A percentile compares a stretch with the other conserved stretches of the same genome.
phyloP scores from a whole-genome alignment of 2,888 invertebrate species.

The Empis stercorea region DNA sequence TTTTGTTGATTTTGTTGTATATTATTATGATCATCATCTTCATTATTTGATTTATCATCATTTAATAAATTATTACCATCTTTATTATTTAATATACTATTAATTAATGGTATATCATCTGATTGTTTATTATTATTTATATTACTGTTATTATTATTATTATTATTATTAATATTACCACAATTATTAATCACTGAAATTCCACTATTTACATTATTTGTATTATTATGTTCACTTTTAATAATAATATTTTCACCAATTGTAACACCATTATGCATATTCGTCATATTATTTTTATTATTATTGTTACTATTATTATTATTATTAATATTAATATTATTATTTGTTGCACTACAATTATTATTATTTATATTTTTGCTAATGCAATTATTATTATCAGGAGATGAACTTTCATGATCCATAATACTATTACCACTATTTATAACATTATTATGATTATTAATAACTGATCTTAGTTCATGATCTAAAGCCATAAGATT shows the following conservation, averaged over 20 bases:
- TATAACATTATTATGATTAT: conserved; percentile 22
- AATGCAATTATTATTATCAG: conserved; percentile 31
- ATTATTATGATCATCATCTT: conserved; percentile 7
- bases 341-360: conserved; percentile 15
- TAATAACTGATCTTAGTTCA: conserved; percentile 46
- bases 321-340: conserved; percentile 43
- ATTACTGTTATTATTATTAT: conserved; percentile 31
- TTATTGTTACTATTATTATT: conserved; percentile 44
- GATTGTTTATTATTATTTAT: conserved; percentile 2
- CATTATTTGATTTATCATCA: conserved; percentile 7
- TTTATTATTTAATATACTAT: neutral
- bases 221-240: conserved; percentile 16
- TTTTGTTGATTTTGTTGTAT: conserved; percentile 7
- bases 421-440: conserved; percentile 4
- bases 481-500: conserved; percentile 65
- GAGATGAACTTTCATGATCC: conserved; percentile 21
- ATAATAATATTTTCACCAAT: conserved; percentile 24
- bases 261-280: conserved; percentile 33
- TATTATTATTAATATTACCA: conserved; percentile 30
- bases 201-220: conserved; percentile 19
- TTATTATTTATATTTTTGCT: conserved; percentile 28
- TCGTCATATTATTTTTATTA: conserved; percentile 36
- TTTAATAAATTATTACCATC: conserved; percentile 1
- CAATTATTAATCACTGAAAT: conserved; percentile 17
- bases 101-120: conserved; percentile 27